Percentiles rank a stretch among this genome's conserved stretches.
Conservation (phyloP, 2,113 vertebrate genomes). For the Spea bombifrons region DNA sequence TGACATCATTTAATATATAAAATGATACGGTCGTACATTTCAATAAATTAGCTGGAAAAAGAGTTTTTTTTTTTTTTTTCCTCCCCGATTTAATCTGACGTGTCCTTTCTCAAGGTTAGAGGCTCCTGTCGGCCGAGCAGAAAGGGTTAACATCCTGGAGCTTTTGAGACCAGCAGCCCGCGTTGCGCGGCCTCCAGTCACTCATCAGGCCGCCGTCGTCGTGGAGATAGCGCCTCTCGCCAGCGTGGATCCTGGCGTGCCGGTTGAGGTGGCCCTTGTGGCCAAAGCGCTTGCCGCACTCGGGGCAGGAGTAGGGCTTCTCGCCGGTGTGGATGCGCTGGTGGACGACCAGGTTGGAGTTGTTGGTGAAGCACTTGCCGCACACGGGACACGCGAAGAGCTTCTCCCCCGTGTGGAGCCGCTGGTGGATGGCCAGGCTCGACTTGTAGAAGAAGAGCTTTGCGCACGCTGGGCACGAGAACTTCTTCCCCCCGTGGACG, state of each 20-base stretch:
- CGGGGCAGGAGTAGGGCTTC: conserved; percentile 19
- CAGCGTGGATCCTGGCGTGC: neutral
- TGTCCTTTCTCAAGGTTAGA: neutral
- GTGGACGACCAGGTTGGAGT: conserved; percentile 54
- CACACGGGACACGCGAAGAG: conserved; percentile 56
- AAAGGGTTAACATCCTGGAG: neutral
- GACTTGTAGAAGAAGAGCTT: conserved; percentile 19
- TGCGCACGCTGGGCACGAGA: neutral
- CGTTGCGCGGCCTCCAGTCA: neutral
- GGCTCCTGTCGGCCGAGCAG: neutral
- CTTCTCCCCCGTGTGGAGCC: conserved; percentile 58
- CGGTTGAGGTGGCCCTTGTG: neutral
- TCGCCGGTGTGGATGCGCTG: conserved; percentile 47
- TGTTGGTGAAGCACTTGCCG: conserved; percentile 58
- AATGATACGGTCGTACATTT: too few relatives aligned
- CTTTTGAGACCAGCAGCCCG: neutral
- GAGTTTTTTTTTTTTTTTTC: too few relatives aligned
- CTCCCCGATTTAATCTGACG: too few relatives aligned
- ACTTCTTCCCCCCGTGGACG: neutral
- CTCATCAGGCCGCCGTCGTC: neutral
- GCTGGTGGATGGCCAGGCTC: conserved; percentile 25
- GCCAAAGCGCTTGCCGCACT: conserved; percentile 1
- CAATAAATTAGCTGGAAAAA: too few relatives aligned
- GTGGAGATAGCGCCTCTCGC: neutral
- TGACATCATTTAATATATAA: too few relatives aligned